Evolutionary conservation across 30 jellyfish, hydroid and myxozoan genomes (phyloP).

Genomic region (Calvadosia cruxmelitensis): DNA sequence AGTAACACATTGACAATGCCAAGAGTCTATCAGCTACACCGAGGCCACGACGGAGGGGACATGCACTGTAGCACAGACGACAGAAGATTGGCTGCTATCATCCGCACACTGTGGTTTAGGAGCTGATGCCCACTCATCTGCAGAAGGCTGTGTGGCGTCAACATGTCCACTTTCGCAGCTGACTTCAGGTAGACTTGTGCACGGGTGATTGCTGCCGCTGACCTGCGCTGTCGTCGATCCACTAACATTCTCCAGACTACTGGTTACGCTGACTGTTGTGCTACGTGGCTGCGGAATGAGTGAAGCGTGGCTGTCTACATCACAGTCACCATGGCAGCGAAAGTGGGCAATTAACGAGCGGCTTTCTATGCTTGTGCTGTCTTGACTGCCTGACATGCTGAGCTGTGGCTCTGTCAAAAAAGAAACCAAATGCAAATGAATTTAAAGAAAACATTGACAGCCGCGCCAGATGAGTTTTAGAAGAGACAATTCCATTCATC

Average conservation of each 20-base stretch:
- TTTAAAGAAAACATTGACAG: too few species aligned
- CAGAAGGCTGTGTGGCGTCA: neutral
- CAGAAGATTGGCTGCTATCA: neutral
- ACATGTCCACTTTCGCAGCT: neutral
- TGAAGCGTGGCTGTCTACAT: constrained; percentile 92
- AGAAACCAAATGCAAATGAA: neutral
- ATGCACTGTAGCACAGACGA: neutral
- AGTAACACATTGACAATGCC: too few species aligned
- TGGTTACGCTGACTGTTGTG: constrained; percentile 89
- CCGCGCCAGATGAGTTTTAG: too few species aligned
- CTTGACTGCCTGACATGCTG: constrained; percentile 90
- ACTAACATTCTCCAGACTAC: constrained; percentile 83
- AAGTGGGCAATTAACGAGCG: constrained; percentile 75
- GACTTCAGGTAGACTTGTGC: neutral
- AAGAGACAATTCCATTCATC: too few species aligned
- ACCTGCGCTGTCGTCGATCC: constrained; percentile 8
- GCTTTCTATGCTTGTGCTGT: constrained; percentile 86
- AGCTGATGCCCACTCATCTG: neutral
- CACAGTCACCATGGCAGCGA: constrained; percentile 69
- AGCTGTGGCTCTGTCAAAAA: constrained; percentile 81
- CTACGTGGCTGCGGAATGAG: constrained; percentile 92
- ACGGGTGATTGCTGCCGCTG: neutral
- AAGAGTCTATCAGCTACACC: too few species aligned
- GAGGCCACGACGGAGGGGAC: neutral
- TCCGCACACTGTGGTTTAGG: neutral